These are phyloP conservation scores for Pseudorectes ferrugineus DNA, from an alignment of 2,113 vertebrate genomes.

Conservation along the genomic window DNA sequence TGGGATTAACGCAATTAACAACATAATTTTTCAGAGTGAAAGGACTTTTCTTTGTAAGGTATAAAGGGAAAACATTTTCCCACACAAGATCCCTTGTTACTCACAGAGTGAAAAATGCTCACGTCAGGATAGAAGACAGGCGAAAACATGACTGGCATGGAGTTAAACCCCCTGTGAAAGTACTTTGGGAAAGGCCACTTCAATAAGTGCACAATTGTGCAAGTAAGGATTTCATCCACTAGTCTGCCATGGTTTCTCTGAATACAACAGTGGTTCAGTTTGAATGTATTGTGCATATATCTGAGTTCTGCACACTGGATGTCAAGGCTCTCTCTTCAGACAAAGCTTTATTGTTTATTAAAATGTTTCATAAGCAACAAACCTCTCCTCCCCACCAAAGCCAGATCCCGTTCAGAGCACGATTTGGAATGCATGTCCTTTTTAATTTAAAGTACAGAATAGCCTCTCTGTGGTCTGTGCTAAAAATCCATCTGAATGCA, in stretches of 20 bases:
- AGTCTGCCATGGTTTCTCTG: not conserved
- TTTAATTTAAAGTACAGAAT: constrained; percentile 52
- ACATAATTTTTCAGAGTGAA: not conserved
- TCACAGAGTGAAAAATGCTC: constrained; percentile 8
- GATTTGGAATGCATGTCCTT: constrained; percentile 34
- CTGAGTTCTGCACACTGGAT: not conserved
- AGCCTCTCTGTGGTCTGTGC: constrained; percentile 33
- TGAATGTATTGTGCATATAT: not conserved
- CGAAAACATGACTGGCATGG: not conserved
- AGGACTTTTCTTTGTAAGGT: not conserved
- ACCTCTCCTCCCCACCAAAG: constrained; percentile 8
- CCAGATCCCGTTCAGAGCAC: not conserved
- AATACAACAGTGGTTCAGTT: constrained; percentile 13
- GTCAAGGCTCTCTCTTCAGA: not conserved
- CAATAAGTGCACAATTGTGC: not conserved
- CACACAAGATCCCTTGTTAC: not conserved
- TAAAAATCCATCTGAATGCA: constrained; percentile 38
- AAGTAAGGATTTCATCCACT: constrained; percentile 14
- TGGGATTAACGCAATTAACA: not conserved
- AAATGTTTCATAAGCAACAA: constrained; percentile 41
- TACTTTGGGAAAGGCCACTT: constrained; percentile 8
- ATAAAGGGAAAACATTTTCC: not conserved
- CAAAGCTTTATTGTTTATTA: constrained; percentile 48
- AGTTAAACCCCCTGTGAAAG: not conserved
- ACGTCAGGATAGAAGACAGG: not conserved